phyloP scores from a whole-genome alignment of 1,140 invertebrate species.

The Ceratosolen solmsi region DNA sequence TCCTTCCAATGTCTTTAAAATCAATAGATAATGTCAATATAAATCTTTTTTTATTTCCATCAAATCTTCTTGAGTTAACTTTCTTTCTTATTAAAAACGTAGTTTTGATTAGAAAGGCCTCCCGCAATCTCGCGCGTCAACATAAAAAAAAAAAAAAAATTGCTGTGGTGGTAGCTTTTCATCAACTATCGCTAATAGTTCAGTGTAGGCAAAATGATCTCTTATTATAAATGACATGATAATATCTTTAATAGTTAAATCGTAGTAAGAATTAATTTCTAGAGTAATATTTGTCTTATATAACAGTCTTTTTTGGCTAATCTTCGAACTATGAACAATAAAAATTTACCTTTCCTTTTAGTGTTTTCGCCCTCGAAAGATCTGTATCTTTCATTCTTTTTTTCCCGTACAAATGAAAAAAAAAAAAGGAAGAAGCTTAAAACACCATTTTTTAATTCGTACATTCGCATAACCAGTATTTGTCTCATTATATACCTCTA shows the following conservation, averaged over 20 bases:
- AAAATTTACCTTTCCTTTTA: conserved; percentile 58
- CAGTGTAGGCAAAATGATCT: conserved; percentile 58
- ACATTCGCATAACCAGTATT: conserved; percentile 31
- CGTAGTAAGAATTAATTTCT: conserved; percentile 64
- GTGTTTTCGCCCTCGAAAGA: not conserved
- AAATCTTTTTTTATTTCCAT: too few species aligned
- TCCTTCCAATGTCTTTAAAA: too few species aligned
- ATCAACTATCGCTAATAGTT: conserved; percentile 53
- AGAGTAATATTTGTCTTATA: conserved; percentile 66
- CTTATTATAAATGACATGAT: conserved; percentile 57
- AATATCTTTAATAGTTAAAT: conserved; percentile 60
- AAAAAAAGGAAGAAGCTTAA: conserved; percentile 41
- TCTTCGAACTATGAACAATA: conserved; percentile 68
- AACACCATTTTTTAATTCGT: conserved; percentile 25
- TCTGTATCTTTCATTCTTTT: conserved; percentile 19
- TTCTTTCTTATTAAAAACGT: too few species aligned
- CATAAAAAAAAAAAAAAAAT: conserved; percentile 58
- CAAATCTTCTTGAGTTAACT: too few species aligned
- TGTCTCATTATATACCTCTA: conserved; percentile 23
- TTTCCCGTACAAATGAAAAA: conserved; percentile 51
- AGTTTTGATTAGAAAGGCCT: too few species aligned
- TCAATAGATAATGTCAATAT: too few species aligned
- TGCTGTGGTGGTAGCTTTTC: conserved; percentile 57
- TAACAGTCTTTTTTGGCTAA: conserved; percentile 72
- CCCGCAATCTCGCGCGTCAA: conserved; percentile 50